Conservation (phyloP, 2,113 vertebrate genomes). For the Ceyx margarethae region DNA sequence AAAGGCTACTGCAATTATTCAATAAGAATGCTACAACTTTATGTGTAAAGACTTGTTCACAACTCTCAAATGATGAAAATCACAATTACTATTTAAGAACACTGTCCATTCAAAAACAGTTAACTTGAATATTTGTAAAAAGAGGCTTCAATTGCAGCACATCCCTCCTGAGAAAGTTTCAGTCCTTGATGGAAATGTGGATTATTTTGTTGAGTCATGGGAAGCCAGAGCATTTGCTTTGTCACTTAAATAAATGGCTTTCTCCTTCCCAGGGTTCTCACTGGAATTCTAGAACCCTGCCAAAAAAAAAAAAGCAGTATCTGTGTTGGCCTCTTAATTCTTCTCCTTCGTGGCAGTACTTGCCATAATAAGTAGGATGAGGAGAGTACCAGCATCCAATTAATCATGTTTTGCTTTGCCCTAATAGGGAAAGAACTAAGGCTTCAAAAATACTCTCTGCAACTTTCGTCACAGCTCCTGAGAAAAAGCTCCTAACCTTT, state of each 20-base stretch:
- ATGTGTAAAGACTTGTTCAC: background rate
- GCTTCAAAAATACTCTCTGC: background rate
- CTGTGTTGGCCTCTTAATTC: background rate
- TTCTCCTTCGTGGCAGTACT: background rate
- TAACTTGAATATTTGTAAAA: background rate
- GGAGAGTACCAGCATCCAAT: background rate
- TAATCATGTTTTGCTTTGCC: background rate
- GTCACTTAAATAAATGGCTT: conserved; percentile 20
- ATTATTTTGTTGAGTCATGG: background rate
- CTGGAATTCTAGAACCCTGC: background rate
- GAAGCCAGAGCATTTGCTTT: background rate
- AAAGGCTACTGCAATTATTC: background rate
- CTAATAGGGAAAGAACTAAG: background rate
- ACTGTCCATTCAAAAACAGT: background rate
- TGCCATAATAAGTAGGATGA: background rate
- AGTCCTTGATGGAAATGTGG: background rate
- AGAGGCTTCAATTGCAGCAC: background rate
- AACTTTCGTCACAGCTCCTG: background rate
- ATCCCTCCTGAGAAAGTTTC: background rate
- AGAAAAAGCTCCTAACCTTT: background rate
- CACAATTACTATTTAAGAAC: background rate
- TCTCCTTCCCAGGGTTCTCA: background rate
- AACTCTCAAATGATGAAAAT: background rate
- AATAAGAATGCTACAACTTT: background rate
- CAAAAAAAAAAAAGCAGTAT: background rate